Base-by-base conservation (phyloP, 2,113 vertebrate genomes). In the Taurulus bubalis region DNA sequence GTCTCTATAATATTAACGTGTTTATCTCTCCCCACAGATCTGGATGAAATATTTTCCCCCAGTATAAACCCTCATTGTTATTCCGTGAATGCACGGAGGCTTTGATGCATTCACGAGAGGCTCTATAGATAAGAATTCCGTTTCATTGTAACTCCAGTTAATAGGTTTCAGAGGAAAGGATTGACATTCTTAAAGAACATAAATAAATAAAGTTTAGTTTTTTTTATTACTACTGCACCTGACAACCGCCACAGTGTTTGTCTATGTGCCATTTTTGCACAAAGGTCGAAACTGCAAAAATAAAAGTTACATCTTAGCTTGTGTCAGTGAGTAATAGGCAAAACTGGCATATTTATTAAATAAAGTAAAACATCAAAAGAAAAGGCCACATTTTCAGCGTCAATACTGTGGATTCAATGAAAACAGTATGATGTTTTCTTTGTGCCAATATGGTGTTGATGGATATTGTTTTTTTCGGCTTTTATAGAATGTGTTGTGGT, bases 141-240 rank as follows among this genome's bases (percentile, higher is more conserved):
- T 76, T 91, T 74, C 71, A 67, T 77, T 88, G 85, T 80, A 83
- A 82, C 79, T 65, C 45, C 59, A 75, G 79, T 90, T 91, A 85
- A 90, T 86, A 66, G 82, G 77, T 79, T 82, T 79, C 80, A 76
- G 67, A 77, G 51, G 40, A 78, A 80, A 75, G 71, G 73, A 90
- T 73, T 89, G 87, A 89, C 90, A 90, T 92, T 93, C n/a, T 92
- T 87, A 86, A 86, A 90, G 85, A 91, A 88, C 81, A 87, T 80
- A 89, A 90, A 90, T 79, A 89, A 89, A 91, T 89, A 85, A 0
- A 77, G 26, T 75, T 87, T 34, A 34, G 34, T 34, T 68, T 82
- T 69, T 49, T 68, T 49, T 15, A 22, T 58, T 38, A 65, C 51
- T 68, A 14, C 71, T 55, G 60, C 56, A 68, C 80, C 74, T 85